These are phyloP conservation scores for Solenopsis fugax DNA, from an alignment of 1,140 invertebrate genomes.

Conservation along the genomic window DNA sequence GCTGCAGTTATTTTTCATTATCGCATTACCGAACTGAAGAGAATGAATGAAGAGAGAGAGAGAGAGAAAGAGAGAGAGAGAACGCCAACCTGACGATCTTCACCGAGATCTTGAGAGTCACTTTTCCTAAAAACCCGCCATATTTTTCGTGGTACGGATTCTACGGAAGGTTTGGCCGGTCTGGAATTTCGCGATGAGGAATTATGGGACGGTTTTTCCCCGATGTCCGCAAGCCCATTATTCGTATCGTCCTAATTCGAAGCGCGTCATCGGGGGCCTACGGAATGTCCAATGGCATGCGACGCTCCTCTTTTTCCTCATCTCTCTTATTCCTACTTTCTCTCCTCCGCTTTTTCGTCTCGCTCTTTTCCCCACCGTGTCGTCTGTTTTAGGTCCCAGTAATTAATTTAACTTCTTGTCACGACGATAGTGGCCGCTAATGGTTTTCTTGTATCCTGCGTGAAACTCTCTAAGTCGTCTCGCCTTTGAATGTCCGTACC, in stretches of 20 bases:
- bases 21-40: background rate
- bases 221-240: slow-evolving; percentile 73
- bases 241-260: slow-evolving; percentile 84
- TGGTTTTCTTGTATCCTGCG: slow-evolving; percentile 83
- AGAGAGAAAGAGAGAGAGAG: background rate
- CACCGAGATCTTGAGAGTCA: slow-evolving; percentile 24
- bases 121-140: slow-evolving; percentile 79
- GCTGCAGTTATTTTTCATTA: background rate
- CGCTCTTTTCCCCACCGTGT: slow-evolving; percentile 64
- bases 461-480: slow-evolving; percentile 66
- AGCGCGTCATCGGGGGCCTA: slow-evolving; percentile 77
- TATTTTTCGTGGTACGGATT: slow-evolving; percentile 80
- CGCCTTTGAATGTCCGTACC: slow-evolving; percentile 53
- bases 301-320: slow-evolving; percentile 39
- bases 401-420: slow-evolving; percentile 87
- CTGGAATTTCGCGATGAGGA: slow-evolving; percentile 76
- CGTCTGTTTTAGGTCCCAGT: slow-evolving; percentile 74
- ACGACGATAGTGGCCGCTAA: slow-evolving; percentile 84
- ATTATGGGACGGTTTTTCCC: slow-evolving; percentile 71
- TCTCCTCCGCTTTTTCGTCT: slow-evolving; percentile 53
- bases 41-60: too few relatives aligned
- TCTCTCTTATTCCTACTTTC: slow-evolving; percentile 37
- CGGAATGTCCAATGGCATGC: slow-evolving; percentile 79
- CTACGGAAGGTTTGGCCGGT: slow-evolving; percentile 20
- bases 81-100: slow-evolving; percentile 16